phyloP scores from a whole-genome alignment of 2,113 vertebrate species.

The Nestor notabilis region DNA sequence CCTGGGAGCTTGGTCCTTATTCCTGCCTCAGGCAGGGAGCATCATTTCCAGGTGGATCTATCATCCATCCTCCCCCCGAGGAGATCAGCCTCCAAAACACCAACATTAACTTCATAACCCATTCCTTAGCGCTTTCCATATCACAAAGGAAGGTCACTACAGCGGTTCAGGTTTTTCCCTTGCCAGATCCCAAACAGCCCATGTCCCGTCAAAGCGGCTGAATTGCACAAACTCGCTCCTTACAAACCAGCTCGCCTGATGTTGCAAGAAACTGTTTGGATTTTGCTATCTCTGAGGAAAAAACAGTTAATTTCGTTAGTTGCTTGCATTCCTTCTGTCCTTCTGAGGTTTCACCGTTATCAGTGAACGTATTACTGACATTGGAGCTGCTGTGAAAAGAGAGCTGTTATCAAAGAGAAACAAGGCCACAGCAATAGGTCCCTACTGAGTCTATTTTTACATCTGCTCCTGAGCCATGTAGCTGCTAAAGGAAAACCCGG shows the following conservation, averaged over 20 bases:
- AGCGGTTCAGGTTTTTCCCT: not conserved
- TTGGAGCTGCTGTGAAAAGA: no score
- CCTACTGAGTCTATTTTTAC: not conserved
- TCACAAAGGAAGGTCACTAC: not conserved
- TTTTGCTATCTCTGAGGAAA: not conserved
- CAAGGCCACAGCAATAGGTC: not conserved
- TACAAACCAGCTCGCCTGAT: not conserved
- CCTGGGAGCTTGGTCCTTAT: not conserved
- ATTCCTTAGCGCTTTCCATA: not conserved
- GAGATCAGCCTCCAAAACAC: not conserved
- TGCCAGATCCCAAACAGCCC: not conserved
- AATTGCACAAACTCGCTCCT: not conserved
- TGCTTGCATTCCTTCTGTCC: not conserved
- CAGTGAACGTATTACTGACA: fast-evolving
- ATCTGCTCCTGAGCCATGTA: fast-evolving
- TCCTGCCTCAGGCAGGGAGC: not conserved
- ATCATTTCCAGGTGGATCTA: not conserved
- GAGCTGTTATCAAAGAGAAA: not conserved
- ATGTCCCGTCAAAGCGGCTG: not conserved
- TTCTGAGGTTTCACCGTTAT: not conserved
- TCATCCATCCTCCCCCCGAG: not conserved
- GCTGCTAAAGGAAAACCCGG: not conserved
- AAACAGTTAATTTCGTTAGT: not conserved
- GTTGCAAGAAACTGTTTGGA: not conserved
- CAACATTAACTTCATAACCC: not conserved